Evolutionary conservation across 2,888 invertebrate species (phyloP), one percentile per base, ranked within the genome.

Genomic region (Dromius quadrimaculatus): DNA sequence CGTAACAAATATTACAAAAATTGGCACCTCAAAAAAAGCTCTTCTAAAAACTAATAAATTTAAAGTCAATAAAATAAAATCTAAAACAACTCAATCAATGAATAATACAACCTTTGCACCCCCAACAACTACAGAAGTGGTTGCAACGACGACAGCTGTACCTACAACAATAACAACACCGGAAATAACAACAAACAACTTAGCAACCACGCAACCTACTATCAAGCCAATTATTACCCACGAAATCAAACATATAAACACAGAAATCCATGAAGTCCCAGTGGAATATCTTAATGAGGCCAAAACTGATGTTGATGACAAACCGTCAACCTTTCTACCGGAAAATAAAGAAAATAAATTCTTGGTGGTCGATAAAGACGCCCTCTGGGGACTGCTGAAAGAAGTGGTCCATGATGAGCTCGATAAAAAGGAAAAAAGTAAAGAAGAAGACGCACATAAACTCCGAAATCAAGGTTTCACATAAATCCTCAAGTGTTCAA

Each of bases 361-460:
- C 74, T 84, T 88, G 73, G 84, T 88, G 69, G 78, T 88, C 64
- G 86, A 88, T 75, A 87, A 87, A 76, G 87, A 87, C 72, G 85
- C 85, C 71, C 79, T 88, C 45, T 89, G 88, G 88, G 87, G 87
- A 63, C 82, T 89, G 76, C 79, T 89, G 11, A 87, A 87, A 77
- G 88, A 88, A 80, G 87, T 81, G 2, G 82, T 82, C 4, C 78
- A 81, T 71, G 80, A 81, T 23, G 77, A 77, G 70, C 72, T 77
- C 43, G 75, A 75, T 54, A 76, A 76, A 57, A 75, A 69, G 20
- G 61, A 43, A 28, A 66, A 66, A 28, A 66, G 66, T 11, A 66
- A 66, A 41, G 54, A 41, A 57, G 54, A 54, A 19, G 54, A 57
- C 11, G 66, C 54, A 22, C 36, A 11, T 23, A 66, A 66, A 41